phyloP scores from a whole-genome alignment of 2,888 invertebrate species.

The Cheilosia variabilis region DNA sequence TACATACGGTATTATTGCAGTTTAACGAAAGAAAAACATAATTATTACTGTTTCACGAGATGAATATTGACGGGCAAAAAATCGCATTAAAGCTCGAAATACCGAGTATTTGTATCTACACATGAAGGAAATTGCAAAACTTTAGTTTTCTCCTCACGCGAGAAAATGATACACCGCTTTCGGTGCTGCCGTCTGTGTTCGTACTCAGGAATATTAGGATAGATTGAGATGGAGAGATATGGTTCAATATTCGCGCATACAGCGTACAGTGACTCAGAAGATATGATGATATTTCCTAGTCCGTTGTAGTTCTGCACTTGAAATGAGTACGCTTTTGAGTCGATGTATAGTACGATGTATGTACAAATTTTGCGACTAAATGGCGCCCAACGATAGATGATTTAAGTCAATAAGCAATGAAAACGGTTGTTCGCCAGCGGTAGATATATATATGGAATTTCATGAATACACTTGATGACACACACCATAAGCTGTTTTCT shows the following conservation, averaged over 20 bases:
- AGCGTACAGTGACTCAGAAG: constrained; percentile 61
- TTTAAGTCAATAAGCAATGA: neutral
- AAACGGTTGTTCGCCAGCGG: no score
- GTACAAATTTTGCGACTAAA: neutral
- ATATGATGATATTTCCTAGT: constrained; percentile 2
- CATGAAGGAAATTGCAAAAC: constrained; percentile 69
- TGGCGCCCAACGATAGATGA: neutral
- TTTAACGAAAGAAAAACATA: constrained; percentile 53
- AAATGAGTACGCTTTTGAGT: no score
- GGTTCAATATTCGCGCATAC: constrained; percentile 60
- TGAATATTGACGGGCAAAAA: constrained; percentile 67
- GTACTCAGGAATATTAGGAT: constrained; percentile 69
- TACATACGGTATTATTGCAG: constrained; percentile 29
- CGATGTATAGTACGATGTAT: no score
- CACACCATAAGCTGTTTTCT: no score
- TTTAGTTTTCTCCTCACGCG: constrained; percentile 64
- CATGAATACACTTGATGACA: no score
- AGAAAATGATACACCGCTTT: constrained; percentile 72
- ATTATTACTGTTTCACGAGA: constrained; percentile 64
- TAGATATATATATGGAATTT: no score
- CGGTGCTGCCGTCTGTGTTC: constrained; percentile 47
- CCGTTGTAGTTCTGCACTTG: neutral
- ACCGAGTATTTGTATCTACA: constrained; percentile 73
- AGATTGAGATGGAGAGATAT: constrained; percentile 69
- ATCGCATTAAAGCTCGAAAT: constrained; percentile 73